These are phyloP conservation scores for Idaea dimidiata DNA, from an alignment of 2,888 invertebrate species.

Conservation along the genomic window DNA sequence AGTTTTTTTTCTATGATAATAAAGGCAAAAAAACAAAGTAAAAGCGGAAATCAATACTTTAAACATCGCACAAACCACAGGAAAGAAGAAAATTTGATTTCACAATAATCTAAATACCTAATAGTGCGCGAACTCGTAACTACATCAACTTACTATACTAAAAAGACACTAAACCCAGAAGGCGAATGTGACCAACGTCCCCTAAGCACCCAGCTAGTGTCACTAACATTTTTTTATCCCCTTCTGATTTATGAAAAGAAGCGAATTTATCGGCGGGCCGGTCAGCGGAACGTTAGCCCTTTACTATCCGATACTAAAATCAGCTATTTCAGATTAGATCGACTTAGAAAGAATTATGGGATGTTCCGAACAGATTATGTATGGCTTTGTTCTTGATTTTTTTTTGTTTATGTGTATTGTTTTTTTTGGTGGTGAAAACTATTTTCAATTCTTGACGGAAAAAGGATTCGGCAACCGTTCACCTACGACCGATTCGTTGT, in stretches of 20 bases:
- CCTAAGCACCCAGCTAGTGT: slow-evolving; percentile 19
- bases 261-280: slow-evolving; percentile 43
- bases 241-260: slow-evolving; percentile 49
- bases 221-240: slow-evolving; percentile 37
- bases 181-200: slow-evolving; percentile 38
- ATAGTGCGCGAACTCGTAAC: slow-evolving; percentile 9
- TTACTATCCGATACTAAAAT: slow-evolving; percentile 38
- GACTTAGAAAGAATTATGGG: slow-evolving; percentile 28
- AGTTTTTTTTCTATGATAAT: too few relatives aligned
- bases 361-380: slow-evolving; percentile 29
- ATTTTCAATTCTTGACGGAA: too few relatives aligned
- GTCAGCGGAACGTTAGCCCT: slow-evolving; percentile 42
- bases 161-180: slow-evolving; percentile 37
- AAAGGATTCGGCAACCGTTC: too few relatives aligned
- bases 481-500: too few relatives aligned
- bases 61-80: too few relatives aligned
- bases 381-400: slow-evolving; percentile 20
- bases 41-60: too few relatives aligned
- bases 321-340: slow-evolving; percentile 38
- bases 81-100: too few relatives aligned
- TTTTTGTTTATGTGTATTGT: slow-evolving; percentile 5
- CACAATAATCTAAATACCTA: too few relatives aligned
- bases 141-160: slow-evolving; percentile 19
- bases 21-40: too few relatives aligned
- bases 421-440: neutral